These are phyloP conservation scores for Cylindroiulus punctatus DNA, from an alignment of 2,888 invertebrate species.

Conservation along the genomic window DNA sequence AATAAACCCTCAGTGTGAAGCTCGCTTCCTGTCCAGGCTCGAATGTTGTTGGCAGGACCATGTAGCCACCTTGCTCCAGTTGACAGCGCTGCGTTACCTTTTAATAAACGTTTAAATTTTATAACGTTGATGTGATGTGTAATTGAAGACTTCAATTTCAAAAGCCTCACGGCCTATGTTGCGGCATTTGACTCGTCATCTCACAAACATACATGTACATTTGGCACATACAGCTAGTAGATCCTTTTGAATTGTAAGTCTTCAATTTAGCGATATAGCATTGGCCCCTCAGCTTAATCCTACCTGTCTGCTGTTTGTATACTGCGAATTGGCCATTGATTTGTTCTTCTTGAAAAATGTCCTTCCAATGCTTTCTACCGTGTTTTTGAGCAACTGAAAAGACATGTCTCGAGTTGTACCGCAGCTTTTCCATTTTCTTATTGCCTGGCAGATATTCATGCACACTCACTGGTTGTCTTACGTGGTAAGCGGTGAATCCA, in stretches of 20 bases:
- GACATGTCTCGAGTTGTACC: not conserved
- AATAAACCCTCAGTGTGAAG: slow-evolving; percentile 84
- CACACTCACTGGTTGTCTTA: slow-evolving; percentile 24
- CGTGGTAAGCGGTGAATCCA: slow-evolving; percentile 76
- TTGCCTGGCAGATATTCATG: no score
- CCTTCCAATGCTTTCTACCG: slow-evolving; percentile 80
- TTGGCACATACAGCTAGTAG: not conserved
- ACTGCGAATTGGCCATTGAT: slow-evolving; percentile 87
- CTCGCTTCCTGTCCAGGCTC: slow-evolving; percentile 90
- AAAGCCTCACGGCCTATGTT: no score
- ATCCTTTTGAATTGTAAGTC: no score
- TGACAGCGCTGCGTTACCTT: slow-evolving; percentile 77
- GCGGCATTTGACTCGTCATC: no score
- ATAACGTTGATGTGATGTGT: no score
- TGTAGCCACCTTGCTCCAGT: slow-evolving; percentile 82
- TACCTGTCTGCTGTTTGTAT: slow-evolving; percentile 91
- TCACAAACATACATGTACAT: not conserved
- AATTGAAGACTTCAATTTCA: no score
- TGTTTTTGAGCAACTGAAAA: slow-evolving; percentile 68
- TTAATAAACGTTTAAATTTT: slow-evolving; percentile 45
- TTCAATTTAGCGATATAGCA: no score
- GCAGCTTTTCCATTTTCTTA: not conserved
- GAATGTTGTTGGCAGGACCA: slow-evolving; percentile 89
- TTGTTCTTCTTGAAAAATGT: slow-evolving; percentile 86
- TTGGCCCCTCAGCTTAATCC: no score